These are phyloP conservation scores for Phaethon lepturus DNA, from an alignment of 2,113 vertebrate genomes.

Conservation along the genomic window DNA sequence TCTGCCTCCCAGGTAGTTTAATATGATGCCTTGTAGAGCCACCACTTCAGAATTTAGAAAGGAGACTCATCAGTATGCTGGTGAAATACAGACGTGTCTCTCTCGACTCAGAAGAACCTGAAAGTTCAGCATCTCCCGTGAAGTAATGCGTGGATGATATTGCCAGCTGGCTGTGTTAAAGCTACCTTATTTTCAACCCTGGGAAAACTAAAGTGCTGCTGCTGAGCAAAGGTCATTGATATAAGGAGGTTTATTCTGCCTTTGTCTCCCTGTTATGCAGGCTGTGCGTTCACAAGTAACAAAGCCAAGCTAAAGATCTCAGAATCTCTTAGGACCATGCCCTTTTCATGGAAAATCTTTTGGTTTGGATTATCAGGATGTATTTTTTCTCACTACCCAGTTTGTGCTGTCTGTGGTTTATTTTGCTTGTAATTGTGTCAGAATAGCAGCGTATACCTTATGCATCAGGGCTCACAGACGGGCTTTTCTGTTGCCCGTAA, in stretches of 20 bases:
- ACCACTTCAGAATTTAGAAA: constrained; percentile 38
- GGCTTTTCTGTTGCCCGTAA: background rate
- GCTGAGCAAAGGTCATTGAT: constrained; percentile 43
- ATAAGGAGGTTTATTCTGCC: constrained; percentile 4
- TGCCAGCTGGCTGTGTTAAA: constrained; percentile 48
- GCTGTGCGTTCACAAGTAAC: background rate
- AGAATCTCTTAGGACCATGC: background rate
- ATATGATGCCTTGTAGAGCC: constrained; percentile 38
- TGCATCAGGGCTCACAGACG: background rate
- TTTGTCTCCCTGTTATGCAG: constrained; percentile 12
- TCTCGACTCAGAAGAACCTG: constrained; percentile 59
- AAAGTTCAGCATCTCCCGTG: constrained; percentile 56
- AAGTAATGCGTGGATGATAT: constrained; percentile 51
- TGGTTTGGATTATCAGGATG: background rate
- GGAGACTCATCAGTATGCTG: constrained; percentile 62
- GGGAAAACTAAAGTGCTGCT: constrained; percentile 32
- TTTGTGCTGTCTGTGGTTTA: background rate
- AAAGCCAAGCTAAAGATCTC: background rate
- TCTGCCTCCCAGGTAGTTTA: constrained; percentile 52
- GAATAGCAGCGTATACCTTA: background rate
- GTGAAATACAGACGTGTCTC: constrained; percentile 45
- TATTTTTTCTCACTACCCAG: background rate
- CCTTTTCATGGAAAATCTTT: background rate
- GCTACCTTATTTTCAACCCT: constrained; percentile 24
- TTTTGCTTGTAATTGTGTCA: background rate